These are phyloP conservation scores for Polyergus mexicanus DNA, from an alignment of 1,140 invertebrate genomes.

Conservation along the genomic window DNA sequence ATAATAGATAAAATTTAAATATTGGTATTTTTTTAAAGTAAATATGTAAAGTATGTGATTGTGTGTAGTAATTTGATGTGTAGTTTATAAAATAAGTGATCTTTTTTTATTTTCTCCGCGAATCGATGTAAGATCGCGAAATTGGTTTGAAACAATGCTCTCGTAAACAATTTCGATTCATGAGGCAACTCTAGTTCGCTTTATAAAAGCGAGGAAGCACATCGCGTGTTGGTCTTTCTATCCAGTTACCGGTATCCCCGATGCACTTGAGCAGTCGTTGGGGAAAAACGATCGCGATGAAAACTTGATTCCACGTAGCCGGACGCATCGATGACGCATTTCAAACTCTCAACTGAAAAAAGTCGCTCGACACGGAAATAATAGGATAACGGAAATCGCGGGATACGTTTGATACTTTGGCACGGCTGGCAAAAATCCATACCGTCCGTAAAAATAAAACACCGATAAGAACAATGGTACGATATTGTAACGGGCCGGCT, in stretches of 20 bases:
- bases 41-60: background rate
- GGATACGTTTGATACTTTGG: background rate
- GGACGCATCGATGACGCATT: constrained; percentile 27
- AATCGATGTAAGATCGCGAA: background rate
- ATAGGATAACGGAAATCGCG: background rate
- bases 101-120: background rate
- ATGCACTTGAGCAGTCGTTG: constrained; percentile 49
- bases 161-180: constrained; percentile 47
- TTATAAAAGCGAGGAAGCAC: constrained; percentile 21
- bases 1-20: constrained; percentile 22
- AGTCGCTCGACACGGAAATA: background rate
- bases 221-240: constrained; percentile 39
- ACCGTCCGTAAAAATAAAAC: constrained; percentile 19
- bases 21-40: background rate
- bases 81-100: constrained; percentile 21
- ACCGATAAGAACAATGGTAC: constrained; percentile 22
- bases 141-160: background rate
- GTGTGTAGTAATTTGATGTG: background rate
- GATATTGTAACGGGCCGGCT: constrained; percentile 4
- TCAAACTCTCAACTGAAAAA: background rate
- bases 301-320: constrained; percentile 44
- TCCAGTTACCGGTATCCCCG: constrained; percentile 37
- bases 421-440: constrained; percentile 20
- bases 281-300: constrained; percentile 49
- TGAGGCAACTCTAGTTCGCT: background rate